Conservation (phyloP, 2,797 vertebrate species). For the Acanthurus leucopareius region DNA sequence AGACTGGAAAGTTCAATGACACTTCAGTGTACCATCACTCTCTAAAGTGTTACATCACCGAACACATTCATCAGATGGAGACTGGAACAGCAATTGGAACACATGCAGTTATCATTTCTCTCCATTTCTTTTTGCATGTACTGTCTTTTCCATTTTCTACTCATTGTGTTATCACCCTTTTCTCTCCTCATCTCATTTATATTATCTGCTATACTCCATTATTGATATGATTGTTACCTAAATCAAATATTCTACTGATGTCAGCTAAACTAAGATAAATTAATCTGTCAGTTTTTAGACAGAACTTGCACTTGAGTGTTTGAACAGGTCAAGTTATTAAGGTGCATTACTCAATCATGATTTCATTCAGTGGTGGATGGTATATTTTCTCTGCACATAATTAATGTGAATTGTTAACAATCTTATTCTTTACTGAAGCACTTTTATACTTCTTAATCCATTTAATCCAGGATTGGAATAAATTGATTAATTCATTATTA, state of each 20-base stretch:
- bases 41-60: constrained; percentile 35
- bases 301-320: neutral
- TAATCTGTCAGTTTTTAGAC: neutral
- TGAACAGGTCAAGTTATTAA: neutral
- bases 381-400: neutral
- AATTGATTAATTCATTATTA: neutral
- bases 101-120: neutral
- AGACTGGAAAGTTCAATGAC: constrained; percentile 43
- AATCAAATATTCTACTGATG: neutral
- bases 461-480: neutral
- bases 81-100: neutral
- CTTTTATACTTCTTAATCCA: too few relatives aligned
- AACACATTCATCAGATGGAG: constrained; percentile 21
- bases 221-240: neutral
- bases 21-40: constrained; percentile 26
- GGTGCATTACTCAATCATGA: neutral
- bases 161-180: neutral
- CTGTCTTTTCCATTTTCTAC: constrained; percentile 3
- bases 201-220: neutral
- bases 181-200: neutral
- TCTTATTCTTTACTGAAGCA: too few relatives aligned
- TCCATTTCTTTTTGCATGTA: neutral
- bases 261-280: neutral
- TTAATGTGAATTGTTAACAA: too few relatives aligned
- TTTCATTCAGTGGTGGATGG: neutral